Base-by-base conservation (phyloP, 92 coral and sea anemone species). In the Phenganax subtilis region DNA sequence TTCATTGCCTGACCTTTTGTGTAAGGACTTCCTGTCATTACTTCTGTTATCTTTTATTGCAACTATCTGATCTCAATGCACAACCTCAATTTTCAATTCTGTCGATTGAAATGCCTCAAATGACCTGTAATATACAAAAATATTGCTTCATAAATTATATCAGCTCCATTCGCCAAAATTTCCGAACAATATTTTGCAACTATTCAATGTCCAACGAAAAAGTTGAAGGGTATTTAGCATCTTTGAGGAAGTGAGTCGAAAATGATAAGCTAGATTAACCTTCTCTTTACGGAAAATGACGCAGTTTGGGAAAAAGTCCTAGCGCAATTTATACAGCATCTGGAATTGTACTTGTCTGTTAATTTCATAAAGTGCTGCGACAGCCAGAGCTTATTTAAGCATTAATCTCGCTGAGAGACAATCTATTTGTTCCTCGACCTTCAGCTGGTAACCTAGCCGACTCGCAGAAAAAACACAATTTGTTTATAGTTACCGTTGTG, bases 401-500 rank as follows among this genome's bases (percentile, higher is more conserved):
- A 76, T 76, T 76, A 76, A 55, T 10, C 27, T 76, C 60, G 81
- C 55, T 76, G 81, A 76, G 81, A 76, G 81, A 76, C 51, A 53
- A n/a, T 76, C 6, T 59, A 64, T 16, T 57, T 76, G 55, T 47
- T 12, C 12, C 10, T 44, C 70, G 56, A 47, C 69, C 81, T 29
- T 76, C 9, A 17, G 80, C 57, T 20, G n/a, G 47, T 37, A 37
- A 75, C 11, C 51, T 75, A 7, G 51, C 80, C 31, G 66, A 55
- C 60, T 58, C 12, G 17, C 29, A 10, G 37, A 20, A 28, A 17
- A 68, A 17, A 30, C 47, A 68, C 73, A 37, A 37, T 5, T 37
- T 68, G 16, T 61, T 61, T 11, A 8, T 20, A n/a, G 70, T 28
- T 17, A 68, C 73, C 47, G 73, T 12, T 12, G 31, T 7, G 52